Evolutionary conservation across 2,888 invertebrate genomes (phyloP).

Genomic region (Bombylius major): DNA sequence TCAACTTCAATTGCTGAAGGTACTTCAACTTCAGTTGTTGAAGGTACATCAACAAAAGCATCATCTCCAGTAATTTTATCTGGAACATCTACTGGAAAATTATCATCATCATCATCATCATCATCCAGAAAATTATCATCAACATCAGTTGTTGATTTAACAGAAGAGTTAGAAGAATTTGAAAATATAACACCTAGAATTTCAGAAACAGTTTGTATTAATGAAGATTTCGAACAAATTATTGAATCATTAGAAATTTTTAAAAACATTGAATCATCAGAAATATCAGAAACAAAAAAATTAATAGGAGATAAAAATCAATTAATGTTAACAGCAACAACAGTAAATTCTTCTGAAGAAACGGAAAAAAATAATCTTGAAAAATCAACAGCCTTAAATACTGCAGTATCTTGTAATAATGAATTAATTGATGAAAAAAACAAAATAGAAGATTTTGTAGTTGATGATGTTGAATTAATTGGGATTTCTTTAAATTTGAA

Average conservation of each 20-base stretch:
- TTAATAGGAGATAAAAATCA: too few relatives aligned
- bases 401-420: background rate
- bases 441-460: background rate
- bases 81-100: slow-evolving; percentile 14
- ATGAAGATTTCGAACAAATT: background rate
- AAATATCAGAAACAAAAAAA: too few relatives aligned
- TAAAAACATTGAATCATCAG: too few relatives aligned
- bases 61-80: slow-evolving; percentile 12
- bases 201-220: slow-evolving; percentile 12
- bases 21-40: slow-evolving; percentile 6
- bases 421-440: background rate
- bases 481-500: background rate
- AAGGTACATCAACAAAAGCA: slow-evolving; percentile 16
- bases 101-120: slow-evolving; percentile 15
- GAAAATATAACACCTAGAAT: slow-evolving; percentile 9
- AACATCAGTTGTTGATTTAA: slow-evolving; percentile 14
- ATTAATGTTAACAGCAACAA: background rate
- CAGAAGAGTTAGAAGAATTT: slow-evolving; percentile 10
- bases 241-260: background rate
- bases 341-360: background rate
- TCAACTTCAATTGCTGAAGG: slow-evolving; percentile 9
- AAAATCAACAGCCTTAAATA: background rate
- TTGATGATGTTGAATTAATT: background rate
- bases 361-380: background rate
- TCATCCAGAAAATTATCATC: slow-evolving; percentile 12